Evolutionary conservation across 2,797 vertebrate genomes (phyloP).

Genomic region (Enoplosus armatus): DNA sequence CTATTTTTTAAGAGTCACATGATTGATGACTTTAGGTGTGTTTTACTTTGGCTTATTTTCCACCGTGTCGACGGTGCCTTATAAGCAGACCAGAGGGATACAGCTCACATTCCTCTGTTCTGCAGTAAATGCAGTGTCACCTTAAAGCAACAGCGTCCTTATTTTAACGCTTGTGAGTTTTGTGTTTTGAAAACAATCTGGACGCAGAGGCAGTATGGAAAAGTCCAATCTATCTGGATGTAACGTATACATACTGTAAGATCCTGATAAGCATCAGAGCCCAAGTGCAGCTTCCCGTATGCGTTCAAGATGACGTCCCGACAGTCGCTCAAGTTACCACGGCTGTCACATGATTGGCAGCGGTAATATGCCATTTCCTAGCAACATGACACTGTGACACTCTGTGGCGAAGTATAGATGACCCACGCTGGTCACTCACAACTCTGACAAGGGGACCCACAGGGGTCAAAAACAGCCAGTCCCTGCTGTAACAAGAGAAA

Average conservation of each 20-base stretch:
- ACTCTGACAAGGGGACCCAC: slow-evolving; percentile 65
- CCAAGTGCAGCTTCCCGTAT: slow-evolving; percentile 21
- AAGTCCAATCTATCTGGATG: slow-evolving; percentile 28
- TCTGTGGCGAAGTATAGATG: slow-evolving; percentile 70
- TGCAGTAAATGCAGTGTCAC: slow-evolving; percentile 44
- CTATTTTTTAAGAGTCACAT: slow-evolving; percentile 52
- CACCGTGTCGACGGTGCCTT: slow-evolving; percentile 22
- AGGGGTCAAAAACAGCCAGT: slow-evolving; percentile 62
- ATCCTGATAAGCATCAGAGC: slow-evolving; percentile 55
- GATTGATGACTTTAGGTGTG: slow-evolving; percentile 55
- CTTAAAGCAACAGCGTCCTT: slow-evolving; percentile 57
- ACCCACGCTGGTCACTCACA: slow-evolving; percentile 72
- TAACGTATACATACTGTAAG: slow-evolving; percentile 21
- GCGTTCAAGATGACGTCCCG: slow-evolving; percentile 37
- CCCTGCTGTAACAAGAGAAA: slow-evolving; percentile 71
- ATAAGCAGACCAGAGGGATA: slow-evolving; percentile 10
- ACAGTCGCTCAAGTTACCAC: slow-evolving; percentile 62
- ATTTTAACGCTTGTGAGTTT: slow-evolving; percentile 11
- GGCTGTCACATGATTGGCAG: slow-evolving; percentile 65
- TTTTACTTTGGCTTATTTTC: slow-evolving; percentile 41
- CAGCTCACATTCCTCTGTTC: slow-evolving; percentile 34
- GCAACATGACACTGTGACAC: slow-evolving; percentile 77
- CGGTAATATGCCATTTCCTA: slow-evolving; percentile 75
- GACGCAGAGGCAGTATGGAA: not conserved
- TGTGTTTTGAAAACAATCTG: not conserved